These are phyloP conservation scores for Cotesia vestalis DNA, from an alignment of 1,140 invertebrate species.

Conservation along the genomic window DNA sequence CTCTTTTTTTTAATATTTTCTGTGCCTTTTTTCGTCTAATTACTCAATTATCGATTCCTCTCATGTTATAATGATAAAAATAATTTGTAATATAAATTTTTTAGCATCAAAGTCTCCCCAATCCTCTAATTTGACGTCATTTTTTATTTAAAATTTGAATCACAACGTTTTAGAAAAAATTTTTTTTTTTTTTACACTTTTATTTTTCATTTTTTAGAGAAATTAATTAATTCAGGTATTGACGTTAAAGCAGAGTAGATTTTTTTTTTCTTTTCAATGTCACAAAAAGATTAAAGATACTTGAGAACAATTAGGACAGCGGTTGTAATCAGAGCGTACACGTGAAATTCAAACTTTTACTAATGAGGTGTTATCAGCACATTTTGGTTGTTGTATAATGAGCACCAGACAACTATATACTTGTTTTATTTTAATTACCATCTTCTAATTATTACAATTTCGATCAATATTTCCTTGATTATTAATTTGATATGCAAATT, in stretches of 20 bases:
- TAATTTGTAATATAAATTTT: too few species aligned
- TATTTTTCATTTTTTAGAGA: too few species aligned
- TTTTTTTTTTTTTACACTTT: slow-evolving; percentile 1
- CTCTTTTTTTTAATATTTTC: not conserved
- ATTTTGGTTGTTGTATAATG: slow-evolving; percentile 53
- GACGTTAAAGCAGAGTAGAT: too few species aligned
- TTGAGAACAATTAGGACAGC: slow-evolving; percentile 51
- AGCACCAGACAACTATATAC: slow-evolving; percentile 47
- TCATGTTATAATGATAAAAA: too few species aligned
- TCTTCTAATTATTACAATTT: slow-evolving; percentile 50
- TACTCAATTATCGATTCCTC: too few species aligned
- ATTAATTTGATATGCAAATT: not conserved
- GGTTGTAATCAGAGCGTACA: slow-evolving; percentile 52
- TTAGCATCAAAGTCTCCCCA: too few species aligned
- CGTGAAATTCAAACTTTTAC: slow-evolving; percentile 46
- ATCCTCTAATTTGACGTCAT: too few species aligned
- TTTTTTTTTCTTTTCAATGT: not conserved
- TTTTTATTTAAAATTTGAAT: too few species aligned
- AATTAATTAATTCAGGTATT: too few species aligned
- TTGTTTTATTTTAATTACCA: slow-evolving; percentile 21
- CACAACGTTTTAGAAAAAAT: too few species aligned
- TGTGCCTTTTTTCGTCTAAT: not conserved
- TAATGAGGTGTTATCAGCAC: slow-evolving; percentile 54
- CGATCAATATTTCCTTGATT: not conserved
- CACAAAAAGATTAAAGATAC: not conserved